Percentiles rank a stretch among this genome's conserved stretches.
phyloP scores from a whole-genome alignment of 2,113 vertebrate species.

The Dicerorhinus sumatrensis region DNA sequence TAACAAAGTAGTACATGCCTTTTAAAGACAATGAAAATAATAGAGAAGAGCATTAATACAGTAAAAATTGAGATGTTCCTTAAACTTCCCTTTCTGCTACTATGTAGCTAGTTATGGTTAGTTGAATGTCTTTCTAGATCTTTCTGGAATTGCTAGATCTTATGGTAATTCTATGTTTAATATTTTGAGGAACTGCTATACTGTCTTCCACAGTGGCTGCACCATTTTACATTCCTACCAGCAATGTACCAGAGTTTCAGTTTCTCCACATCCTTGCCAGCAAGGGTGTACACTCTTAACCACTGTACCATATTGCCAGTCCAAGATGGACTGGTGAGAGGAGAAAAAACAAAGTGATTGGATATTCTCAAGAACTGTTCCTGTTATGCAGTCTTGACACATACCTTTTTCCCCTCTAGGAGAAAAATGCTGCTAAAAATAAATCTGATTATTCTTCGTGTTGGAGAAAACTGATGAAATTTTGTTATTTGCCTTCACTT shows the following conservation, averaged over 20 bases:
- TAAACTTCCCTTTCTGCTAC: background rate
- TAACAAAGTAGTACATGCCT: background rate
- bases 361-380: background rate
- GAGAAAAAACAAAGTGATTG: background rate
- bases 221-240: background rate
- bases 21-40: conserved; percentile 10
- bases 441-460: conserved; percentile 1
- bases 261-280: background rate
- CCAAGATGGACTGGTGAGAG: background rate
- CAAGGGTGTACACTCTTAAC: background rate
- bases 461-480: background rate
- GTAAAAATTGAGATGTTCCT: background rate
- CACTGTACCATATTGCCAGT: background rate
- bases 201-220: background rate
- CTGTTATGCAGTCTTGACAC: background rate
- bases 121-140: background rate
- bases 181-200: background rate
- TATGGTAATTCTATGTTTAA: background rate
- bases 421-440: conserved; percentile 4
- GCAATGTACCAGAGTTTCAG: background rate
- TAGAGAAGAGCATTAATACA: background rate
- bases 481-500: background rate
- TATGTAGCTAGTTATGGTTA: background rate
- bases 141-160: conserved; percentile 1
- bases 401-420: background rate